These are phyloP conservation scores for Sarcophaga caerulescens DNA, from an alignment of 2,888 invertebrate species.

Conservation along the genomic window DNA sequence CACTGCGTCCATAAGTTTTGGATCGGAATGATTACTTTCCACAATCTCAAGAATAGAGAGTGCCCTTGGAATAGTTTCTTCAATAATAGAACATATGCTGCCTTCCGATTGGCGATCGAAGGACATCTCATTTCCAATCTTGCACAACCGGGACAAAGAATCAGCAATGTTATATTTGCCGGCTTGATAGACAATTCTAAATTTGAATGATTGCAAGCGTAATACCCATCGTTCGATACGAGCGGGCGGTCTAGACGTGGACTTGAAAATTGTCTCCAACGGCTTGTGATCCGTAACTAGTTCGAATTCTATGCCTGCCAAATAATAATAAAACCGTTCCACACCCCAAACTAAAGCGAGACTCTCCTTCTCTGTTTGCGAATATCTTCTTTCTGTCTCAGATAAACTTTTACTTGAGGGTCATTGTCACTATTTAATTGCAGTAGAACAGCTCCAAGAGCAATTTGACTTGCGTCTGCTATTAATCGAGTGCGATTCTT, in stretches of 20 bases:
- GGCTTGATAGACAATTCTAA: constrained; percentile 49
- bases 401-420: constrained; percentile 12
- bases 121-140: constrained; percentile 12
- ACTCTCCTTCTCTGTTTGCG: too few relatives aligned
- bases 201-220: constrained; percentile 20
- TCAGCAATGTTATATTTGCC: constrained; percentile 61
- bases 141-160: constrained; percentile 44
- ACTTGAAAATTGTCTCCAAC: too few relatives aligned
- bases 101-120: constrained; percentile 44
- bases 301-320: too few relatives aligned
- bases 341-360: too few relatives aligned
- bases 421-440: constrained; percentile 45
- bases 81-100: too few relatives aligned
- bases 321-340: too few relatives aligned
- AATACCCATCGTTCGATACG: constrained; percentile 18
- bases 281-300: too few relatives aligned
- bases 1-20: too few relatives aligned
- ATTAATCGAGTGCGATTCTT: constrained; percentile 72
- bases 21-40: too few relatives aligned
- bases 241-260: too few relatives aligned
- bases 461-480: constrained; percentile 76
- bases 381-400: constrained; percentile 70
- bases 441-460: constrained; percentile 73
- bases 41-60: too few relatives aligned
- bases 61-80: too few relatives aligned